Percentiles rank a stretch among this genome's conserved stretches.
Evolutionary conservation across 2,797 vertebrate species (phyloP).

Genomic region (Diplodus sargus): DNA sequence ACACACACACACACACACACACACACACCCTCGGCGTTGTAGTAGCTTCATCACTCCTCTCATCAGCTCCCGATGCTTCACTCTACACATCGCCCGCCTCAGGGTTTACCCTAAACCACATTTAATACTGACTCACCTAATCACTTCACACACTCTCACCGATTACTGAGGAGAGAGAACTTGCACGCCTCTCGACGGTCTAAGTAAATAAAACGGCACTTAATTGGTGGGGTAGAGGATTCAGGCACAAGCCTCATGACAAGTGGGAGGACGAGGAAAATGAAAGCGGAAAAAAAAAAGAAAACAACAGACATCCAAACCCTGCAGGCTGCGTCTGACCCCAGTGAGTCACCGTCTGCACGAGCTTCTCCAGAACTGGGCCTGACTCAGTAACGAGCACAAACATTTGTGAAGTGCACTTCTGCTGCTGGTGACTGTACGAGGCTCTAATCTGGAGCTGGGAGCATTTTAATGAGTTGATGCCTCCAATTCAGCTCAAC

Average conservation of each 20-base stretch:
- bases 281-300: slow-evolving; percentile 44
- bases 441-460: slow-evolving; percentile 18
- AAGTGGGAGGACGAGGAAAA: slow-evolving; percentile 54
- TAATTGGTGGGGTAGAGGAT: slow-evolving; percentile 50
- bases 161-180: slow-evolving; percentile 16
- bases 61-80: slow-evolving; percentile 16
- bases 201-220: slow-evolving; percentile 44
- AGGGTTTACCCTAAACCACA: slow-evolving; percentile 43
- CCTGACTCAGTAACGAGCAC: slow-evolving; percentile 60
- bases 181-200: slow-evolving; percentile 19
- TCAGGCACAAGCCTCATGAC: slow-evolving; percentile 40
- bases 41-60: slow-evolving; percentile 33
- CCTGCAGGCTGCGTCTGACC: slow-evolving; percentile 74
- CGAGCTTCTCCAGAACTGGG: slow-evolving; percentile 45
- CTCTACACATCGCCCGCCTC: slow-evolving; percentile 7
- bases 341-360: slow-evolving; percentile 75
- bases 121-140: slow-evolving; percentile 43
- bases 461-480: background rate
- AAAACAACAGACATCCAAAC: slow-evolving; percentile 42
- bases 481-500: background rate
- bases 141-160: slow-evolving; percentile 26
- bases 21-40: background rate
- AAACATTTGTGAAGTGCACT: slow-evolving; percentile 44
- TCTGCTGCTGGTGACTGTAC: slow-evolving; percentile 6
- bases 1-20: slow-evolving; percentile 5